phyloP scores from a whole-genome alignment of 2,113 vertebrate genomes.

The Antechinus stuartii region DNA sequence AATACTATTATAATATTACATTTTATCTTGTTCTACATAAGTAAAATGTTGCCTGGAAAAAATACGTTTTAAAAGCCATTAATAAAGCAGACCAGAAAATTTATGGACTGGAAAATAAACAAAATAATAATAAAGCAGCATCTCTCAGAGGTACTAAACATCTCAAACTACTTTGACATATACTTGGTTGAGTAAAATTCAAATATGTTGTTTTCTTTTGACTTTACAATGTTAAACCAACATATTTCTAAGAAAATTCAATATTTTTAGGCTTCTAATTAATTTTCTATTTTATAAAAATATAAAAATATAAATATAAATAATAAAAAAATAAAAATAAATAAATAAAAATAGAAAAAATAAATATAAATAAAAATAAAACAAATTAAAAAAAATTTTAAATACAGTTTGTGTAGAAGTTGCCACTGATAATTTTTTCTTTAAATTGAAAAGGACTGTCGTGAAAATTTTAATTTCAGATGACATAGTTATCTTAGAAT shows the following conservation, averaged over 20 bases:
- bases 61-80: background rate
- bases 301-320: too few species aligned
- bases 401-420: slow-evolving; percentile 23
- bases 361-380: too few species aligned
- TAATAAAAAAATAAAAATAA: too few species aligned
- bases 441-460: slow-evolving; percentile 31
- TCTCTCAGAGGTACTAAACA: too few species aligned
- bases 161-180: too few species aligned
- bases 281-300: slow-evolving; percentile 3
- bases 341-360: too few species aligned
- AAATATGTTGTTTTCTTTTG: too few species aligned
- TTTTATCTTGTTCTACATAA: background rate
- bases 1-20: background rate
- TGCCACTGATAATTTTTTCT: background rate
- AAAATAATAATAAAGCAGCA: background rate
- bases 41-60: background rate
- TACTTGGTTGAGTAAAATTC: too few species aligned
- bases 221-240: too few species aligned
- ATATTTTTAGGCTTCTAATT: background rate
- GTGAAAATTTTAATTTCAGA: slow-evolving; percentile 44
- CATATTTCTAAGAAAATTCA: background rate
- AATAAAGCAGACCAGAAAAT: background rate
- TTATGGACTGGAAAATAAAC: background rate
- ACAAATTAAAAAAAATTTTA: too few species aligned
- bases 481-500: slow-evolving; percentile 21